phyloP scores from a whole-genome alignment of 2,113 vertebrate genomes.

The Podarcis cretensis region DNA sequence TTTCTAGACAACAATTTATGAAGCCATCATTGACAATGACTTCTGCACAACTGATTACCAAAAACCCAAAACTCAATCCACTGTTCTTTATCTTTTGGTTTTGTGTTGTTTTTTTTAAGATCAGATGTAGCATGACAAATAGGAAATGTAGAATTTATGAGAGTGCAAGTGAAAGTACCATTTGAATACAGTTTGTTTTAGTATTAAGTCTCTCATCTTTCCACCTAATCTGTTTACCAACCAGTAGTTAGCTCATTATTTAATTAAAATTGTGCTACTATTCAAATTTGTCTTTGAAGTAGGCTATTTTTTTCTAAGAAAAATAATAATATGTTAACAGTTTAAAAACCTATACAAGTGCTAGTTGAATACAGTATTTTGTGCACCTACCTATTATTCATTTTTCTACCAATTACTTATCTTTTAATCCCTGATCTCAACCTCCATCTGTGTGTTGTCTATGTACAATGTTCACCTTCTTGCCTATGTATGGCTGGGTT shows the following conservation, averaged over 20 bases:
- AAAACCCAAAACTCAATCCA: background rate
- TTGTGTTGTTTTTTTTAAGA: conserved; percentile 18
- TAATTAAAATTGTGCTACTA: background rate
- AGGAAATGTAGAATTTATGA: conserved; percentile 18
- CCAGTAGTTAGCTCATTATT: background rate
- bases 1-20: conserved; percentile 41
- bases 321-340: background rate
- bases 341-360: background rate
- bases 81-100: conserved; percentile 18
- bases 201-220: conserved; percentile 24
- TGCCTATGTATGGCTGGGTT: background rate
- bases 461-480: background rate
- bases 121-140: conserved; percentile 30
- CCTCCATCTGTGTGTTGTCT: background rate
- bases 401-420: too few relatives aligned
- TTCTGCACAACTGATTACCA: conserved; percentile 50
- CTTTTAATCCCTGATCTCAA: background rate
- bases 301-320: background rate
- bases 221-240: background rate
- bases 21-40: conserved; percentile 30
- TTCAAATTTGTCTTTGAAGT: background rate
- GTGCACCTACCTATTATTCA: background rate
- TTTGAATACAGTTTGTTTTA: conserved; percentile 36
- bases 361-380: background rate
- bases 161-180: conserved; percentile 37